A percentile compares a stretch with the other conserved stretches of the same genome.
Conservation (phyloP, 64 coral and sea anemone genomes). For the Catalaphyllia jardinei region DNA sequence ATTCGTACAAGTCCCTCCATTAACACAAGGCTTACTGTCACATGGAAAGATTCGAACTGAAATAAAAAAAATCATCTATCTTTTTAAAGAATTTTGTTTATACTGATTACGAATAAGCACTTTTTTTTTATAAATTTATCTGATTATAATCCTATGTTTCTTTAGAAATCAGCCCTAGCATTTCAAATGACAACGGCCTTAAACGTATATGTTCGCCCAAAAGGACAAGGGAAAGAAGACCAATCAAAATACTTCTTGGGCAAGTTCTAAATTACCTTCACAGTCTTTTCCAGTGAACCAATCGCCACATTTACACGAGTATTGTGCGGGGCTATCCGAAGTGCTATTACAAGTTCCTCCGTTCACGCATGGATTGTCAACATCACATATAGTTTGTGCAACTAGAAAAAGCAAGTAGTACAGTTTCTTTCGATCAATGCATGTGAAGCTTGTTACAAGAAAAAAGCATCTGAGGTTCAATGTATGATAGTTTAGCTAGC, state of each 20-base stretch:
- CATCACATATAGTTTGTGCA: constrained; percentile 16
- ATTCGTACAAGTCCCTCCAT: constrained; percentile 17
- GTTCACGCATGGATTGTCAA: neutral
- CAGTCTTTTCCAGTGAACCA: constrained; percentile 17
- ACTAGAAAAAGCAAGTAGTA: neutral
- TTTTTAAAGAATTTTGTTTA: no score
- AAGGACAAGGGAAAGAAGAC: neutral
- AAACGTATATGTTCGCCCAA: no score
- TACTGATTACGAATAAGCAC: no score
- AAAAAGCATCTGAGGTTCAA: no score
- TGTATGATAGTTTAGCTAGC: no score
- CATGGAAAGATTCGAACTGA: constrained; percentile 8
- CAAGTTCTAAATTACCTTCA: neutral
- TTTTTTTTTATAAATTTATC: no score
- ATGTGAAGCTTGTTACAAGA: neutral
- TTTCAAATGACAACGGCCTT: no score
- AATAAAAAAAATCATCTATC: neutral
- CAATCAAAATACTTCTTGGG: neutral
- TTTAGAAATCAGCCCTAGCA: no score
- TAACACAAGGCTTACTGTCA: constrained; percentile 17
- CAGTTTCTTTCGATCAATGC: neutral
- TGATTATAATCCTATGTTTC: no score
- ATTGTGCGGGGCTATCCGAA: neutral
- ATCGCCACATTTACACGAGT: constrained; percentile 7
- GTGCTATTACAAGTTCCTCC: neutral